Base-by-base conservation (phyloP, 2,888 invertebrate genomes). In the Carabus problematicus region DNA sequence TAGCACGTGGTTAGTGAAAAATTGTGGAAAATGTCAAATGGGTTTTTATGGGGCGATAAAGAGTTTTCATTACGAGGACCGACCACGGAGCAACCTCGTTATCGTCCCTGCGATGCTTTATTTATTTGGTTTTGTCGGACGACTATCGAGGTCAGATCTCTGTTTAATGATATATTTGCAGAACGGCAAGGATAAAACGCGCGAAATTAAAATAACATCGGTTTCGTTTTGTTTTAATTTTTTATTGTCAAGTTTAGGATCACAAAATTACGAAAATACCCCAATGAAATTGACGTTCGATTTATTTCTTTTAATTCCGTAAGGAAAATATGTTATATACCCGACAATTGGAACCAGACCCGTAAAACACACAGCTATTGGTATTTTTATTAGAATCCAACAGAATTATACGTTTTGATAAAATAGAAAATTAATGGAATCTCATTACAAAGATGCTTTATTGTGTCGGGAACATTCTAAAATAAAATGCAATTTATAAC, bases 101-200 rank as follows among this genome's bases (percentile, higher is more conserved):
- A 63, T 54, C 54, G 41, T 49, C 63, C 14, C 39, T 18, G 49
- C 42, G 18, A 19, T 43, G 49, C 43, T 64, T 63, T 64, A 64
- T 64, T 64, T 64, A 64, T 64, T 55, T 56, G 43, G 14, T 64
- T 64, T 55, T 64, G 43, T 55, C 54, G 61, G 49, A 61, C 61
- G 49, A 47, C 47, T 42, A 8, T 42, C 42, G 8, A 8, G 8
- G 42, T 42, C 49, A 45, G 47, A 19, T 29, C 29, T 29, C 29
- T 29, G 16, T 64, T 63, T 55, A 64, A 64, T 55, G 56, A 56
- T 55, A 56, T 64, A 55, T 64, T 63, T 19, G 54, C 18, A 63
- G 6, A 56, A 19, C 45, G 29, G 7, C 2, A 1, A 12, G 41
- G 56, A 43, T 64, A 55, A 64, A 56, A 55, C 6, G 12, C 3